Evolutionary conservation across 2,797 vertebrate species (phyloP).

Genomic region (Spatula clypeata): DNA sequence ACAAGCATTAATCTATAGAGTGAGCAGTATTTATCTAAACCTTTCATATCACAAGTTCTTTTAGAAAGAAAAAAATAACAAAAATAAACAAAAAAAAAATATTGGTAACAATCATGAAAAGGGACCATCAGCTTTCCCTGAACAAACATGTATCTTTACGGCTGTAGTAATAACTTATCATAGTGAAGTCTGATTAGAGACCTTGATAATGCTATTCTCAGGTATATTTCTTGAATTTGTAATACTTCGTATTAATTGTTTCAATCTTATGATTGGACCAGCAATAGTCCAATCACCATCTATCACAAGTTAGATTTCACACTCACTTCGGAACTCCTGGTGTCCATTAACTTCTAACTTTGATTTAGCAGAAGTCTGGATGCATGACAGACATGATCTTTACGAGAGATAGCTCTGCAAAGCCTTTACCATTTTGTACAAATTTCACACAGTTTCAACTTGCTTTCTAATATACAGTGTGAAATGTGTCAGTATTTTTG

Average conservation of each 20-base stretch:
- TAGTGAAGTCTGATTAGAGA: not conserved
- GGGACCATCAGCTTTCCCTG: not conserved
- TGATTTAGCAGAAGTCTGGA: not conserved
- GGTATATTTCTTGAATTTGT: not conserved
- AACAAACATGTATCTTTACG: not conserved
- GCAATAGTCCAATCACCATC: not conserved
- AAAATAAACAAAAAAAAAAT: not conserved
- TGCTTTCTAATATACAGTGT: not conserved
- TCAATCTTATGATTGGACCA: not conserved
- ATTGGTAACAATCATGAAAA: not conserved
- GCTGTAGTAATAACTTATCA: not conserved
- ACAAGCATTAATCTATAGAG: not conserved
- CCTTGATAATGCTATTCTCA: not conserved
- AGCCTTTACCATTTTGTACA: not conserved
- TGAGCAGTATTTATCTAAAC: not conserved
- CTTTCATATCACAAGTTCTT: not conserved
- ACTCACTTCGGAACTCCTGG: not conserved
- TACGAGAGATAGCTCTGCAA: not conserved
- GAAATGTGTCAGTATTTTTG: not conserved
- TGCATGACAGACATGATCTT: not conserved
- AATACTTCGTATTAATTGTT: not conserved
- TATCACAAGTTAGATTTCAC: not conserved
- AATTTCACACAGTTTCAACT: not conserved
- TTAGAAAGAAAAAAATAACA: rapidly evolving
- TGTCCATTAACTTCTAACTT: not conserved